These are phyloP conservation scores for Hydractinia echinata DNA, from an alignment of 30 jellyfish, hydroid and myxozoan genomes.

Conservation along the genomic window DNA sequence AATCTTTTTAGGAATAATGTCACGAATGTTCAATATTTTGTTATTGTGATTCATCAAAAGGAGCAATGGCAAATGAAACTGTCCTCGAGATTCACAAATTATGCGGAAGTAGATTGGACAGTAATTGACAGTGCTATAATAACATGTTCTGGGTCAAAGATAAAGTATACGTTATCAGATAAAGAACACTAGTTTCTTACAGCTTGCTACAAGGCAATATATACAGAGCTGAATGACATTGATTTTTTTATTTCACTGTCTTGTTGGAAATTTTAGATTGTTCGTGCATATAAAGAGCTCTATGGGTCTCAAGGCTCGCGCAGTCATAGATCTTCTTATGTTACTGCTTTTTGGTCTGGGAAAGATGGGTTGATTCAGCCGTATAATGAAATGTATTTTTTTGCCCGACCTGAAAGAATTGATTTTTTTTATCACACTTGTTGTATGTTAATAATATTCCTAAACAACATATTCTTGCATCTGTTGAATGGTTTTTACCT, in stretches of 20 bases:
- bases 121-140: background rate
- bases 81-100: constrained; percentile 5
- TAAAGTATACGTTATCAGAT: background rate
- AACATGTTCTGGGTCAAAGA: background rate
- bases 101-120: constrained; percentile 1
- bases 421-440: too few species aligned
- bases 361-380: constrained; percentile 11
- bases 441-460: background rate
- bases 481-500: constrained; percentile 14
- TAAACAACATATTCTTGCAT: background rate
- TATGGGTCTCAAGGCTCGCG: background rate
- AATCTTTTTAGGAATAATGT: too few species aligned
- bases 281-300: constrained; percentile 2
- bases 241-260: background rate
- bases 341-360: constrained; percentile 20
- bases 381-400: background rate
- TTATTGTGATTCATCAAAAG: too few species aligned
- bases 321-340: constrained; percentile 1
- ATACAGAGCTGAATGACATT: background rate
- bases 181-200: background rate
- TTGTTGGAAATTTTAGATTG: background rate
- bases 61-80: too few species aligned
- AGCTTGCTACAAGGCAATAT: background rate
- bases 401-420: background rate
- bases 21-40: too few species aligned